These are phyloP conservation scores for Tineola bisselliella DNA, from an alignment of 2,888 invertebrate genomes.

Conservation along the genomic window DNA sequence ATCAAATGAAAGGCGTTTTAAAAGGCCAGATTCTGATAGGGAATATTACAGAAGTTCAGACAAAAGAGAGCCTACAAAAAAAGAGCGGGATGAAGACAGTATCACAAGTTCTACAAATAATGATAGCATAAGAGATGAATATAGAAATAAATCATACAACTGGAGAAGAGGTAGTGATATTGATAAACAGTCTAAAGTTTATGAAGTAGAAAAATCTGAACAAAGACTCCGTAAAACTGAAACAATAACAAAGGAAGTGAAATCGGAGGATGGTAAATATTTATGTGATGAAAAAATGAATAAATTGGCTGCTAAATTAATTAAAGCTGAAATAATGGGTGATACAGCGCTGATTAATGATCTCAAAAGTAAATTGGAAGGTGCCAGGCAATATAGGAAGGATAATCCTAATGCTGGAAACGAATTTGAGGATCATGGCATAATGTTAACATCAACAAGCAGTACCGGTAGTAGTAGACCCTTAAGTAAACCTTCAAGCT, in stretches of 20 bases:
- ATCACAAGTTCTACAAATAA: conserved; percentile 4
- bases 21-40: conserved; percentile 17
- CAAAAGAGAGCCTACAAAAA: conserved; percentile 7
- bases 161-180: conserved; percentile 15
- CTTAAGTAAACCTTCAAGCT: conserved; percentile 52
- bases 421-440: conserved; percentile 47
- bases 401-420: conserved; percentile 41
- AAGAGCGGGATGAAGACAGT: conserved; percentile 18
- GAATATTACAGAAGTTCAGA: neutral
- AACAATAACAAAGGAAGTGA: neutral
- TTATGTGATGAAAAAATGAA: conserved; percentile 88
- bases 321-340: conserved; percentile 95
- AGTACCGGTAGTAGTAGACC: conserved; percentile 75
- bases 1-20: conserved; percentile 14
- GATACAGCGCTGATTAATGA: conserved; percentile 74
- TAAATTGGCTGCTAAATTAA: conserved; percentile 85
- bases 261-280: conserved; percentile 29
- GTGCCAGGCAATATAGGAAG: conserved; percentile 68
- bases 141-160: conserved; percentile 14
- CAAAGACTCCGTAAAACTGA: conserved; percentile 16
- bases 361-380: conserved; percentile 78
- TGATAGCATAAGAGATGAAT: conserved; percentile 16
- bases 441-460: conserved; percentile 76
- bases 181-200: neutral
- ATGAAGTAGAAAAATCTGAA: conserved; percentile 15